Percentiles rank a stretch among this genome's conserved stretches.
Conservation (phyloP, 2,888 invertebrate genomes). For the Pilophorus perplexus region DNA sequence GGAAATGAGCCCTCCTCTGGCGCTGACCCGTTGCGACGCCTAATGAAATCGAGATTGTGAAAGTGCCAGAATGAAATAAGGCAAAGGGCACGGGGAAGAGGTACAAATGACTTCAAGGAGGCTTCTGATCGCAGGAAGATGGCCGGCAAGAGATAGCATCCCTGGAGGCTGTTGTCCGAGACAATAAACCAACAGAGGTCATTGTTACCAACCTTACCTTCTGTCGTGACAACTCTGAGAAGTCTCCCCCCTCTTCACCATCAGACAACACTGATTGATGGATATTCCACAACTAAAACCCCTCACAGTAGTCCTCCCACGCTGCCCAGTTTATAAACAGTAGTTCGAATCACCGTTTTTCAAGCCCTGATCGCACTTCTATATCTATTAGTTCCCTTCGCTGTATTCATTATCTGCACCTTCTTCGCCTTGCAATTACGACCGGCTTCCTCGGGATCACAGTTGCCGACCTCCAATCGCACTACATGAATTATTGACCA, state of each 20-base stretch:
- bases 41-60: conserved; percentile 33
- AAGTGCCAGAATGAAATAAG: conserved; percentile 15
- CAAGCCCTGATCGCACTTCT: conserved; percentile 16
- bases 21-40: conserved; percentile 6
- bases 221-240: conserved; percentile 31
- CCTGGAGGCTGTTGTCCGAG: not conserved
- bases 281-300: conserved; percentile 2
- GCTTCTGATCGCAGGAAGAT: conserved; percentile 21
- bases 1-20: not conserved
- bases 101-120: conserved; percentile 27
- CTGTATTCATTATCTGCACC: conserved; percentile 14
- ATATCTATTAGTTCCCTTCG: conserved; percentile 15
- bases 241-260: not conserved
- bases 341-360: conserved; percentile 2
- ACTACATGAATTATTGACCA: conserved; percentile 25
- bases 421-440: not conserved
- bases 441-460: not conserved
- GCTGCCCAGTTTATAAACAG: conserved; percentile 16
- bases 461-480: conserved; percentile 18
- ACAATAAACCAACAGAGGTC: conserved; percentile 27
- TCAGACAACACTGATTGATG: conserved; percentile 16
- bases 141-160: conserved; percentile 1
- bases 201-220: conserved; percentile 28
- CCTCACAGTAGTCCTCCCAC: conserved; percentile 3
- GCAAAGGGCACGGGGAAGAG: not conserved